A percentile compares a stretch with the other conserved stretches of the same genome.
phyloP scores from a whole-genome alignment of 1,140 invertebrate species.

The Stenopsyche tienmushanensis region DNA sequence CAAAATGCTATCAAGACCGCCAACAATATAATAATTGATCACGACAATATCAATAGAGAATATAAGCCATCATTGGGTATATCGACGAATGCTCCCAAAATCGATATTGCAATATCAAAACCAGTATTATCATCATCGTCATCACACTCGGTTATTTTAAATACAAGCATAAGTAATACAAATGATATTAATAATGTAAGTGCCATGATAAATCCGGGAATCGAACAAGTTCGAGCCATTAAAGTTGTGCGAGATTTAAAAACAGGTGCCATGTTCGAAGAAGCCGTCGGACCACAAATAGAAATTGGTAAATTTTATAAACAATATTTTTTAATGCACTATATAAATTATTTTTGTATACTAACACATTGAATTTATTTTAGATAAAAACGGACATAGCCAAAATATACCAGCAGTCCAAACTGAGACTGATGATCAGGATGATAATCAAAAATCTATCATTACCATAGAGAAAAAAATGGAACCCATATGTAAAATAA shows the following conservation, averaged over 20 bases:
- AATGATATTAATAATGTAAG: slow-evolving; percentile 50
- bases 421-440: neutral
- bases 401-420: neutral
- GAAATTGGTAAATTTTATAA: slow-evolving; percentile 26
- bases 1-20: slow-evolving; percentile 37
- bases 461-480: slow-evolving; percentile 15
- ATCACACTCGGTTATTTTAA: slow-evolving; percentile 36
- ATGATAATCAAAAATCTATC: slow-evolving; percentile 15
- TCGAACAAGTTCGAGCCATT: slow-evolving; percentile 55
- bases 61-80: slow-evolving; percentile 26
- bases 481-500: slow-evolving; percentile 31
- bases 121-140: slow-evolving; percentile 15
- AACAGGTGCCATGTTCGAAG: slow-evolving; percentile 56
- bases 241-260: slow-evolving; percentile 53
- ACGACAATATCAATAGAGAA: slow-evolving; percentile 30
- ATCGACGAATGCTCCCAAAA: neutral
- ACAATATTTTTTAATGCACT: neutral
- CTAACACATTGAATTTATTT: neutral
- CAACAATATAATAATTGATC: slow-evolving; percentile 36
- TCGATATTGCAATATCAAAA: slow-evolving; percentile 9
- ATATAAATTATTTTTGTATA: neutral
- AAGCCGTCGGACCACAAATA: slow-evolving; percentile 40
- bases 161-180: slow-evolving; percentile 38
- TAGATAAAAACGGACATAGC: neutral
- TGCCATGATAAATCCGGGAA: slow-evolving; percentile 48